phyloP scores from a whole-genome alignment of 2,888 invertebrate genomes.

The Endomychus coccineus region DNA sequence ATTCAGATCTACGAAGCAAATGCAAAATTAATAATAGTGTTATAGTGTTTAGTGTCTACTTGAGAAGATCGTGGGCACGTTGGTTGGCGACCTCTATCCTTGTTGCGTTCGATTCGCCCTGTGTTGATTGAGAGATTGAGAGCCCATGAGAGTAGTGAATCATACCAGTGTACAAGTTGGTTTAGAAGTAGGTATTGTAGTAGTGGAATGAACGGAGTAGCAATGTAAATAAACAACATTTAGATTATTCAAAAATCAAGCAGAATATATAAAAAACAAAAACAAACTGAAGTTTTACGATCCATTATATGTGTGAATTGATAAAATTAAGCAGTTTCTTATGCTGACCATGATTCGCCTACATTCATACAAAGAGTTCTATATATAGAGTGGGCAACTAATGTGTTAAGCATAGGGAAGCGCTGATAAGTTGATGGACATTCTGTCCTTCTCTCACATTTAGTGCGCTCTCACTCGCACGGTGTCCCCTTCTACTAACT shows the following conservation, averaged over 20 bases:
- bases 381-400: too few species aligned
- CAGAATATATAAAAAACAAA: constrained; percentile 9
- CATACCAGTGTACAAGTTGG: constrained; percentile 19
- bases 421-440: too few species aligned
- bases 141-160: constrained; percentile 11
- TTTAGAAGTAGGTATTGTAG: constrained; percentile 25
- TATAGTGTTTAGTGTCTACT: constrained; percentile 52
- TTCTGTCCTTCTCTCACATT: too few species aligned
- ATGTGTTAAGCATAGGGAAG: too few species aligned
- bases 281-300: too few species aligned
- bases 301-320: too few species aligned
- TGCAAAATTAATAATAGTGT: constrained; percentile 25
- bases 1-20: constrained; percentile 22
- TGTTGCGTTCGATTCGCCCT: constrained; percentile 88
- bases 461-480: too few species aligned
- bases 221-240: constrained; percentile 41
- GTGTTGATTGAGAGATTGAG: constrained; percentile 27
- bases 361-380: too few species aligned
- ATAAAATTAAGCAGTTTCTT: too few species aligned
- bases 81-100: constrained; percentile 96
- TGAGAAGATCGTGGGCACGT: constrained; percentile 92
- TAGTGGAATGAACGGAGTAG: constrained; percentile 37
- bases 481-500: too few species aligned
- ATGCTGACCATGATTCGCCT: too few species aligned
- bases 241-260: constrained; percentile 36